phyloP scores from a whole-genome alignment of 2,797 vertebrate genomes.

The Miichthys miiuy region DNA sequence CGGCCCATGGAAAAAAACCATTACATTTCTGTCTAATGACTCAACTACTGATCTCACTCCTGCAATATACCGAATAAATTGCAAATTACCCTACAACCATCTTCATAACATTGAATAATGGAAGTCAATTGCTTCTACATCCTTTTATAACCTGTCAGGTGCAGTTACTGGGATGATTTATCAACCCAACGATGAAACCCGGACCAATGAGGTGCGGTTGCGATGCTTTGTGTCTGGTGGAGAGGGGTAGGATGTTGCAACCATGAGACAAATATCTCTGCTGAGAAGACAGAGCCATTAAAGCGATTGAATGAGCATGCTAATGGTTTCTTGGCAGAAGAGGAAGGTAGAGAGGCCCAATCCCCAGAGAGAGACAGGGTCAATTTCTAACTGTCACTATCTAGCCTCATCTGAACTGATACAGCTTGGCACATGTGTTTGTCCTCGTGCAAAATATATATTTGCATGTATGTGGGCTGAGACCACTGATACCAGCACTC shows the following conservation, averaged over 20 bases:
- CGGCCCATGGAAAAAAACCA: constrained; percentile 18
- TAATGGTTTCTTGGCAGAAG: constrained; percentile 76
- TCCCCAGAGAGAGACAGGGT: constrained; percentile 37
- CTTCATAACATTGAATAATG: constrained; percentile 40
- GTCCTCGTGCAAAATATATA: constrained; percentile 1
- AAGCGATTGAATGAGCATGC: constrained; percentile 57
- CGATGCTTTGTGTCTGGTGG: constrained; percentile 27
- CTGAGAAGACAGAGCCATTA: constrained; percentile 70
- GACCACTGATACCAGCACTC: constrained; percentile 42
- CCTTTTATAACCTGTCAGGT: constrained; percentile 39
- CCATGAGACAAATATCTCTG: constrained; percentile 50
- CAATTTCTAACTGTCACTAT: constrained; percentile 48
- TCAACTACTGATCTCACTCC: constrained; percentile 25
- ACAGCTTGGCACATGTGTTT: constrained; percentile 8
- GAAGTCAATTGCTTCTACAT: constrained; percentile 34
- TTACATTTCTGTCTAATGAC: constrained; percentile 40
- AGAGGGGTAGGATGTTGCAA: constrained; percentile 36
- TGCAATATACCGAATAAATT: constrained; percentile 37
- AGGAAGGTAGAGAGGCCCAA: constrained; percentile 40
- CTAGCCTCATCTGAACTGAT: constrained; percentile 34
- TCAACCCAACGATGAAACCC: constrained; percentile 25
- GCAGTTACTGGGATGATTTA: constrained; percentile 45
- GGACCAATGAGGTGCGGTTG: constrained; percentile 2
- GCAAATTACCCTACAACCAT: constrained; percentile 36
- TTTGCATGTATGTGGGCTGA: constrained; percentile 10